These are phyloP conservation scores for Malurus elegans DNA, from an alignment of 2,113 vertebrate genomes.

Conservation along the genomic window DNA sequence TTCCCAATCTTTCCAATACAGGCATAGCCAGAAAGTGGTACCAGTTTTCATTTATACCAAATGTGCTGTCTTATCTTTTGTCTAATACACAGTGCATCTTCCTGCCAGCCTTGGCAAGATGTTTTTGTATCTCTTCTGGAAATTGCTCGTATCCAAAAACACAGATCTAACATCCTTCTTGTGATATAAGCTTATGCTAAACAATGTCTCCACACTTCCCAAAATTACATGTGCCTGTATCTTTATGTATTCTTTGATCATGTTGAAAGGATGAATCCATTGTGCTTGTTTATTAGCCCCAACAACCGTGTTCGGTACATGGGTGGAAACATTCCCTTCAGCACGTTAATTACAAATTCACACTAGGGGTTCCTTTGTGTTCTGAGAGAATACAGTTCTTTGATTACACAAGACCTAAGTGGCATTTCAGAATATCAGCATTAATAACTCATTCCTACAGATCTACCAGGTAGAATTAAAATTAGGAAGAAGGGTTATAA, in stretches of 20 bases:
- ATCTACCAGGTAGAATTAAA: slow-evolving; percentile 65
- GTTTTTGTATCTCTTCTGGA: slow-evolving; percentile 1
- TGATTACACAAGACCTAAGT: slow-evolving; percentile 71
- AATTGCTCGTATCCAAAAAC: slow-evolving; percentile 35
- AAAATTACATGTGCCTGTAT: slow-evolving; percentile 45
- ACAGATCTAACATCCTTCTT: slow-evolving; percentile 14
- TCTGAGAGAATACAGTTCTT: slow-evolving; percentile 69
- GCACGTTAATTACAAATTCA: slow-evolving; percentile 64
- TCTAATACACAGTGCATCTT: neutral
- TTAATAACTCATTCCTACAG: slow-evolving; percentile 72
- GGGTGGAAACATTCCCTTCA: slow-evolving; percentile 56
- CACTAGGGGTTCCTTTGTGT: slow-evolving; percentile 65
- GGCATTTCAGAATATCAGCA: slow-evolving; percentile 65
- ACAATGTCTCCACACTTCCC: slow-evolving; percentile 35
- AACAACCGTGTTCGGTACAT: slow-evolving; percentile 33
- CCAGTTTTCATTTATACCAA: neutral
- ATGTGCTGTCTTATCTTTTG: neutral
- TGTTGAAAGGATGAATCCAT: slow-evolving; percentile 49
- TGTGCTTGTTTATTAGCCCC: slow-evolving; percentile 64
- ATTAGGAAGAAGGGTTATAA: slow-evolving; percentile 63
- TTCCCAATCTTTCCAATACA: neutral
- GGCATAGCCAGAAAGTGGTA: neutral
- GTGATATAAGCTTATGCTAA: slow-evolving; percentile 63
- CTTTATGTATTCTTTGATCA: slow-evolving; percentile 66
- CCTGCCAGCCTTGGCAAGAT: neutral